These are phyloP conservation scores for Ceratitis capitata DNA, from an alignment of 1,140 invertebrate species.

Conservation along the genomic window DNA sequence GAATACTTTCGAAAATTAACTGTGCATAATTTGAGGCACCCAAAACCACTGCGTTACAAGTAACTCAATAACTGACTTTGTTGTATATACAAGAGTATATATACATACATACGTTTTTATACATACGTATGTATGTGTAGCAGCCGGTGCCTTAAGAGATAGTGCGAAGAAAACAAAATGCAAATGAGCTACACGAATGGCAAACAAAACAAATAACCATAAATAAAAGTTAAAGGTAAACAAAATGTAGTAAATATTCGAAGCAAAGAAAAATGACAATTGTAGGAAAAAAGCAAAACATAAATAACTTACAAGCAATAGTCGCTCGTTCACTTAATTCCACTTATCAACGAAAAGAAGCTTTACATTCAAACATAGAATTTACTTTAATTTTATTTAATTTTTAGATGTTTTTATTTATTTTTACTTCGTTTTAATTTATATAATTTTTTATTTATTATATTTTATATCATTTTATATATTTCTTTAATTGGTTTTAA, in stretches of 20 bases:
- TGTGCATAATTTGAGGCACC: slow-evolving; percentile 9
- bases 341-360: no score
- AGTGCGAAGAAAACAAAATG: neutral
- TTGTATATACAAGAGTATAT: no score
- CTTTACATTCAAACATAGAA: no score
- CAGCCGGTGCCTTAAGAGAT: neutral
- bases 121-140: neutral
- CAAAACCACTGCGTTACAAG: neutral
- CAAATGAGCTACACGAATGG: slow-evolving; percentile 14
- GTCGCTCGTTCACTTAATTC: neutral
- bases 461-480: no score
- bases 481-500: no score
- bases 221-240: slow-evolving; percentile 15
- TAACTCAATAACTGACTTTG: neutral
- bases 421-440: no score
- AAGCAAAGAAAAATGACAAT: neutral
- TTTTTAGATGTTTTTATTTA: neutral
- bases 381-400: no score
- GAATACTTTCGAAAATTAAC: slow-evolving; percentile 21
- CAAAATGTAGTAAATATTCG: neutral
- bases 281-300: neutral
- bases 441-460: no score
- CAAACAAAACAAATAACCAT: slow-evolving; percentile 12
- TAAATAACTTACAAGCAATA: neutral
- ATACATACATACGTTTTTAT: no score